phyloP scores from a whole-genome alignment of 2,113 vertebrate species.

The Xiphorhynchus elegans region DNA sequence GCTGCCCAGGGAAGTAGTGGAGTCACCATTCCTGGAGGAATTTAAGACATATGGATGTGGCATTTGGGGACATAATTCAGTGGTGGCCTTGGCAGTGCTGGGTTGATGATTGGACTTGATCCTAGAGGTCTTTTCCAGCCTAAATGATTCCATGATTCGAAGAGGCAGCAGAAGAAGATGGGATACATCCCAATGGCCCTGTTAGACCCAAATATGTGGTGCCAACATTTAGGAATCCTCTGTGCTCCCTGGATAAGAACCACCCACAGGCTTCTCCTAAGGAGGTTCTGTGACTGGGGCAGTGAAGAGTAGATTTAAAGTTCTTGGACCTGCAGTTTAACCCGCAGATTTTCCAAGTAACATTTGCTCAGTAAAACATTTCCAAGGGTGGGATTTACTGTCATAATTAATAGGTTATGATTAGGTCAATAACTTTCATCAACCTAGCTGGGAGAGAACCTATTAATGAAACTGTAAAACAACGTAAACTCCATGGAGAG shows the following conservation, averaged over 20 bases:
- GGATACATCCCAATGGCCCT: neutral
- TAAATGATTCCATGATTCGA: neutral
- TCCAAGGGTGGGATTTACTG: conserved; percentile 68
- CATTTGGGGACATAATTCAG: neutral
- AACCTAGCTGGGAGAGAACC: conserved; percentile 66
- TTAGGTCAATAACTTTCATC: conserved; percentile 79
- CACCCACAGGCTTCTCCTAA: neutral
- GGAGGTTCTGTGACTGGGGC: neutral
- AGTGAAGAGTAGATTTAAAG: conserved; percentile 43
- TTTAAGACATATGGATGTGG: neutral
- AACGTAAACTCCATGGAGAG: conserved; percentile 66
- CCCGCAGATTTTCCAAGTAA: conserved; percentile 55
- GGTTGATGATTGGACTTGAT: neutral
- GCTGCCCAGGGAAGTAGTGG: neutral
- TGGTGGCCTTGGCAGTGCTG: neutral
- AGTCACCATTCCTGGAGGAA: neutral
- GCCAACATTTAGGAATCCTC: neutral
- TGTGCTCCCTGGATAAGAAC: neutral
- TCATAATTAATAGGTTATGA: conserved; percentile 79
- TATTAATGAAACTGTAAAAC: conserved; percentile 76
- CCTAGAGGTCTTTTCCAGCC: neutral
- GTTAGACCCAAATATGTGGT: neutral
- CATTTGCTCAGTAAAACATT: conserved; percentile 68
- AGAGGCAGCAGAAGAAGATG: neutral
- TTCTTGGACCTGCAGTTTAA: conserved; percentile 55